A percentile compares a stretch with the other conserved stretches of the same genome.
Conservation (phyloP, 1,140 invertebrate species). For the Pararge aegeria region DNA sequence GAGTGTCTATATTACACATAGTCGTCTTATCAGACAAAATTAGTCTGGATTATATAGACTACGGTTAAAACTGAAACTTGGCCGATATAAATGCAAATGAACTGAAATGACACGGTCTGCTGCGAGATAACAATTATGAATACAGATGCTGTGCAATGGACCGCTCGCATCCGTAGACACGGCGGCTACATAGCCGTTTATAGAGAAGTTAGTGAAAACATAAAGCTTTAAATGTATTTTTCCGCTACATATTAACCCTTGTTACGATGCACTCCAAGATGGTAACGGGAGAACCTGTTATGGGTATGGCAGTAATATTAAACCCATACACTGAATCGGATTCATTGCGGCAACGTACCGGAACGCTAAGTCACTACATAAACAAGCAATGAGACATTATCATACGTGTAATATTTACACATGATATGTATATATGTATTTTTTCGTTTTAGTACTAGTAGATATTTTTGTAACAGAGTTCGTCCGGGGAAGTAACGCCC, state of each 20-base stretch:
- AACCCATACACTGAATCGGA: no score
- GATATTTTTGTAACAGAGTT: background rate
- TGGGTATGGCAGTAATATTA: no score
- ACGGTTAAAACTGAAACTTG: background rate
- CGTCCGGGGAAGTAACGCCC: background rate
- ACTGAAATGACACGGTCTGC: background rate
- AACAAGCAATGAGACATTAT: no score
- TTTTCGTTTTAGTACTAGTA: no score
- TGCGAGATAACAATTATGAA: background rate
- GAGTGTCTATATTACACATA: background rate
- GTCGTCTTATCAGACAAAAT: conserved; percentile 1
- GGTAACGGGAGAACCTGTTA: no score
- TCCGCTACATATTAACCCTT: no score
- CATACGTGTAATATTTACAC: no score
- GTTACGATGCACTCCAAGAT: no score
- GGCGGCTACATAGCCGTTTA: background rate
- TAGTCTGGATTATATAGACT: background rate
- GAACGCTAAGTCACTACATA: no score
- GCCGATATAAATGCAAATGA: background rate
- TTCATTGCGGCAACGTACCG: no score
- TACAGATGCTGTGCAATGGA: background rate
- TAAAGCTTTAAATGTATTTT: no score
- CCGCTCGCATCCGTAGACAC: background rate
- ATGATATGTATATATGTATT: no score
- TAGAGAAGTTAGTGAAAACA: background rate